Percentiles rank a stretch among this genome's conserved stretches.
Conservation (phyloP, 2,797 vertebrate genomes). For the Emys orbicularis region DNA sequence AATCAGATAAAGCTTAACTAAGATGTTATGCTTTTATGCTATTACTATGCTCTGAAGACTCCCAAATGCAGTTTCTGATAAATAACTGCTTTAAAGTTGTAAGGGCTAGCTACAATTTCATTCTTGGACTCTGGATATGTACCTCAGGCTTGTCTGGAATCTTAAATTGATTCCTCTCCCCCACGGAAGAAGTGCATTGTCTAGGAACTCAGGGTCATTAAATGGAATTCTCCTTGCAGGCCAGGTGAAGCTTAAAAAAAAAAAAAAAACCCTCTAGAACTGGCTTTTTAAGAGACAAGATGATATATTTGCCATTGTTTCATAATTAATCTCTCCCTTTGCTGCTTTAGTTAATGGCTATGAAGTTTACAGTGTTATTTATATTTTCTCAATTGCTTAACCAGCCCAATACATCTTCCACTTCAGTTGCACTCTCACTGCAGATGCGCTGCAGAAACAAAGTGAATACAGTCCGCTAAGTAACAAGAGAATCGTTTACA, state of each 20-base stretch:
- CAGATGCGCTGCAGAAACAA: slow-evolving; percentile 27
- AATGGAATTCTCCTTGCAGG: background rate
- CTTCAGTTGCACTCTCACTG: slow-evolving; percentile 3
- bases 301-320: background rate
- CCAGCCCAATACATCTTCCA: background rate
- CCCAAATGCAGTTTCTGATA: background rate
- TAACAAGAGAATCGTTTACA: slow-evolving; percentile 1
- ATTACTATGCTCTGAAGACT: background rate
- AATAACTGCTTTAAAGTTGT: background rate
- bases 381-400: background rate
- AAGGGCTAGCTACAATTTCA: background rate
- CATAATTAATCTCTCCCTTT: background rate
- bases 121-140: background rate
- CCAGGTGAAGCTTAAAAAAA: background rate
- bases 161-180: background rate
- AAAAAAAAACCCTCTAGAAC: background rate
- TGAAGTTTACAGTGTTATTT: background rate
- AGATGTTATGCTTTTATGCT: background rate
- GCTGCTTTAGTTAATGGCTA: background rate
- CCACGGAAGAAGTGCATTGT: background rate
- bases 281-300: background rate
- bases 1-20: background rate
- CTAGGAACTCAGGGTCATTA: background rate
- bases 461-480: slow-evolving; percentile 2
- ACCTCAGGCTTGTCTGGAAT: background rate